Conservation (phyloP, 2,888 invertebrate species). For the Drosophila histrio region DNA sequence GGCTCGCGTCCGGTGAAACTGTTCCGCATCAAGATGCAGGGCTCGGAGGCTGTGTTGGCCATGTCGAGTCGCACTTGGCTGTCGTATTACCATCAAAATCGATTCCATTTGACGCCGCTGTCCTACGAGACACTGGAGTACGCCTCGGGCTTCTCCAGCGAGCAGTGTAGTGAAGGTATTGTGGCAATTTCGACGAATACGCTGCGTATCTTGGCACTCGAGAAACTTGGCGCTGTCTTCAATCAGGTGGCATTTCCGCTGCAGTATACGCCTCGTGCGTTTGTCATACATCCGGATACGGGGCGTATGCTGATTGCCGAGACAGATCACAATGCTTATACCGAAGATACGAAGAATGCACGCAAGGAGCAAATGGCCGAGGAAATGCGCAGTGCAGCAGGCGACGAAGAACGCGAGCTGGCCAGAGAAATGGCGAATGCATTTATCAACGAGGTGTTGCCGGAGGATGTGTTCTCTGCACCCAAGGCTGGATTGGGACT, state of each 20-base stretch:
- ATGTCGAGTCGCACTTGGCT: slow-evolving; percentile 99
- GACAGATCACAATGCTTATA: slow-evolving; percentile 99
- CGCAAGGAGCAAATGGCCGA: slow-evolving; percentile 97
- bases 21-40: slow-evolving; percentile 97
- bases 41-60: slow-evolving; percentile 97
- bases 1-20: slow-evolving; percentile 98
- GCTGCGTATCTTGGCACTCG: slow-evolving; percentile 97
- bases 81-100: slow-evolving; percentile 98
- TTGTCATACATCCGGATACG: slow-evolving; percentile 95
- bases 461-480: slow-evolving; percentile 97
- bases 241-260: slow-evolving; percentile 97
- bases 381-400: slow-evolving; percentile 98
- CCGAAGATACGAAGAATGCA: slow-evolving; percentile 97
- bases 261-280: slow-evolving; percentile 97
- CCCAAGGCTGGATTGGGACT: slow-evolving; percentile 97
- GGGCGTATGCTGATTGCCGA: slow-evolving; percentile 96
- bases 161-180: slow-evolving; percentile 99
- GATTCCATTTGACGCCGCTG: slow-evolving; percentile 96
- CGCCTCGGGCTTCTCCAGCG: slow-evolving; percentile 97
- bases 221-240: slow-evolving; percentile 99
- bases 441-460: slow-evolving; percentile 96
- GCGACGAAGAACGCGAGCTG: slow-evolving; percentile 96
- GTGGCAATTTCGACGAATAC: slow-evolving; percentile 99
- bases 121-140: slow-evolving; percentile 98
- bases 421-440: slow-evolving; percentile 99